phyloP scores from a whole-genome alignment of 2,797 vertebrate genomes.

The Paratrypauchen microcephalus region DNA sequence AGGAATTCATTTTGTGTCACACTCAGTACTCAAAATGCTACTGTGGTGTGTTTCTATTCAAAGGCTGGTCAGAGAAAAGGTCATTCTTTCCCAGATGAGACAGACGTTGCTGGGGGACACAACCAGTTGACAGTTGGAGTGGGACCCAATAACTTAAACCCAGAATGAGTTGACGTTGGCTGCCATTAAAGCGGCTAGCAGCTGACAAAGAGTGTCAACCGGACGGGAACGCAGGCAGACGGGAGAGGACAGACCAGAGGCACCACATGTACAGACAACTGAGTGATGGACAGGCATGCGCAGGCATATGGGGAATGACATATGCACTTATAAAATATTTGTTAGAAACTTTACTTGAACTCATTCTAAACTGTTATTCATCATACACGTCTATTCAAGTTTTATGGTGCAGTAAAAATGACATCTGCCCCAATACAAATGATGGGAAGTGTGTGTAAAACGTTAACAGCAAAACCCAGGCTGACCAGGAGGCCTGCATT shows the following conservation, averaged over 20 bases:
- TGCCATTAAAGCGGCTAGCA: constrained; percentile 53
- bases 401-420: constrained; percentile 12
- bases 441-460: background rate
- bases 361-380: constrained; percentile 1
- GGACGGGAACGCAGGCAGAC: constrained; percentile 45
- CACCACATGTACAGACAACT: constrained; percentile 27
- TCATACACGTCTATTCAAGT: background rate
- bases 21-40: background rate
- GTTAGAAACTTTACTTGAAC: constrained; percentile 15
- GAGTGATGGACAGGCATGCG: constrained; percentile 27
- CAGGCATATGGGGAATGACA: constrained; percentile 17
- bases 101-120: constrained; percentile 45
- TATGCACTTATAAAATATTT: constrained; percentile 19
- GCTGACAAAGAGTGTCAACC: constrained; percentile 57
- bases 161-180: constrained; percentile 58
- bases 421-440: constrained; percentile 15
- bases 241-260: constrained; percentile 22
- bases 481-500: background rate
- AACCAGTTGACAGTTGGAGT: constrained; percentile 55
- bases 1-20: background rate
- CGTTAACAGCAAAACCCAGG: background rate
- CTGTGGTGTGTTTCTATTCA: constrained; percentile 30
- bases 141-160: constrained; percentile 49
- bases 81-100: constrained; percentile 45
- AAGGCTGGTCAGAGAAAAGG: constrained; percentile 48